Evolutionary conservation across 1,140 invertebrate species (phyloP).

Genomic region (Araneus ventricosus): DNA sequence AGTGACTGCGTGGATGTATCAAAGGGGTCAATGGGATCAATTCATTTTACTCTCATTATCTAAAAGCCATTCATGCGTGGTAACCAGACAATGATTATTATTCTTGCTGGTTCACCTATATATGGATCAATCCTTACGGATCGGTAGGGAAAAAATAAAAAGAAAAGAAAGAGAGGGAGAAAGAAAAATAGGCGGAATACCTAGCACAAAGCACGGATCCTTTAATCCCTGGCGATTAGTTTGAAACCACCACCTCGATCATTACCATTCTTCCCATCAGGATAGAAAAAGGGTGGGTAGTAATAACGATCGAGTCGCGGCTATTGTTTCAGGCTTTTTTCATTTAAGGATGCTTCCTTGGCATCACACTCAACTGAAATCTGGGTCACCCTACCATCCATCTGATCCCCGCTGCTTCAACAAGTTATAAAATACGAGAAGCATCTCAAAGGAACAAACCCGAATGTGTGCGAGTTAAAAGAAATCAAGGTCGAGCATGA

Average conservation of each 20-base stretch:
- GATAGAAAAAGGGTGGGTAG: conserved; percentile 13
- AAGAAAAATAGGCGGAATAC: conserved; percentile 57
- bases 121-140: conserved; percentile 66
- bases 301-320: conserved; percentile 62
- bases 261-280: conserved; percentile 66
- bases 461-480: conserved; percentile 40
- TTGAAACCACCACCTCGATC: conserved; percentile 61
- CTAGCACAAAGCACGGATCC: conserved; percentile 64
- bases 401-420: conserved; percentile 49
- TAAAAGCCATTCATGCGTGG: conserved; percentile 51
- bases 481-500: conserved; percentile 68
- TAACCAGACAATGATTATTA: conserved; percentile 71
- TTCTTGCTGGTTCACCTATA: conserved; percentile 71
- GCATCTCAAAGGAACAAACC: conserved; percentile 25
- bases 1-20: background rate
- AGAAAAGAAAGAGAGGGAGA: background rate
- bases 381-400: conserved; percentile 23
- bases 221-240: conserved; percentile 69
- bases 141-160: conserved; percentile 6
- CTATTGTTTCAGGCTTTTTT: conserved; percentile 64
- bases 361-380: background rate
- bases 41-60: conserved; percentile 75
- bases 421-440: conserved; percentile 62
- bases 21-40: conserved; percentile 68
- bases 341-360: conserved; percentile 24